Evolutionary conservation across 2,113 vertebrate genomes (phyloP).

Genomic region (Solea solea): DNA sequence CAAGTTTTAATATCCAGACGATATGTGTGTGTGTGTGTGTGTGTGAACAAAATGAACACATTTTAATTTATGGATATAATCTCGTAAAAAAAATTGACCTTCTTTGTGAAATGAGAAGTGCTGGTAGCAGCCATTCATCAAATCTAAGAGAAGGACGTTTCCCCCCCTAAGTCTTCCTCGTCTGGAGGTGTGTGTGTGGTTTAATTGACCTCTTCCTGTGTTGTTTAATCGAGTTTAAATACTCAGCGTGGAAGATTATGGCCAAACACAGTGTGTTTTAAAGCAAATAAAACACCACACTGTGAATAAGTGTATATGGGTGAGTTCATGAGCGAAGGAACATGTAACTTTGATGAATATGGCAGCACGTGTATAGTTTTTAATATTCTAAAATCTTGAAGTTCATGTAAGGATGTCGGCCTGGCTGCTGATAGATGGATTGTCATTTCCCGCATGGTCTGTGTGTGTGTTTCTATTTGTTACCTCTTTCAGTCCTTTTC

Average conservation of each 20-base stretch:
- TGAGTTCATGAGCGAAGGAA: background rate
- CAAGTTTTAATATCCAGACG: conserved; percentile 32
- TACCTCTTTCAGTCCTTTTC: no score
- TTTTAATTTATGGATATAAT: conserved; percentile 65
- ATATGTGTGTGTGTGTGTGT: conserved; percentile 17
- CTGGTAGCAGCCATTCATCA: conserved; percentile 63
- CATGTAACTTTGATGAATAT: background rate
- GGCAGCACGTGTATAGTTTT: background rate
- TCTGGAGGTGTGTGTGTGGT: conserved; percentile 31
- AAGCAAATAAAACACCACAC: background rate
- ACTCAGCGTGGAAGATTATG: conserved; percentile 21
- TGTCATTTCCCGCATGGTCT: conserved; percentile 19
- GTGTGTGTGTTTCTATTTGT: background rate
- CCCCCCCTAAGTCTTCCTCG: conserved; percentile 36
- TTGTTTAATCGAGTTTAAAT: conserved; percentile 45
- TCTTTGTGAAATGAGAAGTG: conserved; percentile 59
- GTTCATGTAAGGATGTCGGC: background rate
- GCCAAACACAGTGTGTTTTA: conserved; percentile 12
- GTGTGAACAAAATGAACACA: conserved; percentile 44
- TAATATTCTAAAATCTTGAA: background rate
- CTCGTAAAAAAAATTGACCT: conserved; percentile 67
- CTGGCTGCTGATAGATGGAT: background rate
- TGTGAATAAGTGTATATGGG: no score
- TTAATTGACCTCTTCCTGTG: conserved; percentile 53
- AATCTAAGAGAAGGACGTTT: conserved; percentile 52